phyloP scores from a whole-genome alignment of 2,888 invertebrate genomes.

The Clepsis dumicolana region DNA sequence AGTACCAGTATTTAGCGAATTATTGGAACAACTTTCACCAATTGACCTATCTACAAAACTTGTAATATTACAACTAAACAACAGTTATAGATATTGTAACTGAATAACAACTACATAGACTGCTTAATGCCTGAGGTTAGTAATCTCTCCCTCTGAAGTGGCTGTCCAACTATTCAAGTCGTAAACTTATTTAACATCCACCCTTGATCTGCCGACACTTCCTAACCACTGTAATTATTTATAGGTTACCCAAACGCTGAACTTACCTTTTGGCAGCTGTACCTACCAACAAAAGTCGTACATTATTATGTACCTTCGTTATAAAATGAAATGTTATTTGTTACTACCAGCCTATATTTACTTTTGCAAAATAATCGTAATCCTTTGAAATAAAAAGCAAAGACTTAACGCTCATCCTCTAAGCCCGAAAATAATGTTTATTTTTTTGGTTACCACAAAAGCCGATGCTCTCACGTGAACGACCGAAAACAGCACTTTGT shows the following conservation, averaged over 20 bases:
- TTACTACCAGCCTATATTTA: neutral
- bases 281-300: neutral
- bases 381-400: constrained; percentile 38
- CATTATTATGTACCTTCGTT: too few relatives aligned
- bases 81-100: neutral
- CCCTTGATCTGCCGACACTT: constrained; percentile 27
- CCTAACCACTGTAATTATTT: constrained; percentile 14
- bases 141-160: constrained; percentile 8
- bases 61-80: neutral
- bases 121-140: constrained; percentile 3
- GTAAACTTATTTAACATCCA: constrained; percentile 18
- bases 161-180: constrained; percentile 9
- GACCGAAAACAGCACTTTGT: constrained; percentile 72
- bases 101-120: neutral
- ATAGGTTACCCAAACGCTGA: neutral
- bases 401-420: constrained; percentile 37
- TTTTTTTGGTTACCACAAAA: constrained; percentile 65
- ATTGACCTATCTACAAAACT: neutral
- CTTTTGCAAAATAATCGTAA: constrained; percentile 48
- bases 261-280: neutral
- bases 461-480: constrained; percentile 68
- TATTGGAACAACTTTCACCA: neutral
- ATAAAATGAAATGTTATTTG: too few relatives aligned
- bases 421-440: constrained; percentile 52
- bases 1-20: too few relatives aligned